Evolutionary conservation across 1,140 invertebrate species (phyloP).

Genomic region (Phymorhynchus buccinoides): DNA sequence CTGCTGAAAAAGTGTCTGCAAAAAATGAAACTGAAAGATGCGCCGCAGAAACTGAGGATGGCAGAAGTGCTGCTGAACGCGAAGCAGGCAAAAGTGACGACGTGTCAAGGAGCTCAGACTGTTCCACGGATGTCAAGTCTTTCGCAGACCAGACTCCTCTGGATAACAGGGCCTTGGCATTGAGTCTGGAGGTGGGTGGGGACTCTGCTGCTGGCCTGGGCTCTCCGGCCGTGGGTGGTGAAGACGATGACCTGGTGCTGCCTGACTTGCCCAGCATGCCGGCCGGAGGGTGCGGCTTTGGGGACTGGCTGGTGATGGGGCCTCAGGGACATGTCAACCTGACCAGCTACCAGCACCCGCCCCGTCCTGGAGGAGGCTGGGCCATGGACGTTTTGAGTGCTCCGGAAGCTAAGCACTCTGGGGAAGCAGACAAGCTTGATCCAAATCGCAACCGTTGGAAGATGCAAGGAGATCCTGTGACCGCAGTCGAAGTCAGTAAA

Average conservation of each 20-base stretch:
- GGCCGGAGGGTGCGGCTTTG: not conserved
- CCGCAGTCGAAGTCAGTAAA: not conserved
- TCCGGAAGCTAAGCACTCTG: not conserved
- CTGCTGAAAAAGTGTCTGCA: not conserved
- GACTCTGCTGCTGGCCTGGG: too few species aligned
- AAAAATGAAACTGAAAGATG: not conserved
- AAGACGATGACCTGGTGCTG: not conserved
- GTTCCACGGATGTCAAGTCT: too few species aligned
- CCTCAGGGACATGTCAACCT: not conserved
- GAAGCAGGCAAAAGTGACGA: too few species aligned
- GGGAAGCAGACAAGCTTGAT: not conserved
- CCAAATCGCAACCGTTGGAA: not conserved
- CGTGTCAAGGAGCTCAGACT: too few species aligned
- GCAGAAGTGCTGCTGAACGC: too few species aligned
- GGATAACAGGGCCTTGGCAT: not conserved
- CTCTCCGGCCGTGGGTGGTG: not conserved
- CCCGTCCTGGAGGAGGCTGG: not conserved
- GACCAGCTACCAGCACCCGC: not conserved
- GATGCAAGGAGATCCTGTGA: not conserved
- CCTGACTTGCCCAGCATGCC: conserved; percentile 31
- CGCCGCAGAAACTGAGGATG: not conserved
- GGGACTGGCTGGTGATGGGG: conserved; percentile 14
- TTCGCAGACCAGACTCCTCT: too few species aligned
- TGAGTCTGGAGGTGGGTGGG: not conserved
- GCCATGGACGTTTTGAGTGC: not conserved